Evolutionary conservation across 2,113 vertebrate genomes (phyloP).

Genomic region (Penelope pileata): DNA sequence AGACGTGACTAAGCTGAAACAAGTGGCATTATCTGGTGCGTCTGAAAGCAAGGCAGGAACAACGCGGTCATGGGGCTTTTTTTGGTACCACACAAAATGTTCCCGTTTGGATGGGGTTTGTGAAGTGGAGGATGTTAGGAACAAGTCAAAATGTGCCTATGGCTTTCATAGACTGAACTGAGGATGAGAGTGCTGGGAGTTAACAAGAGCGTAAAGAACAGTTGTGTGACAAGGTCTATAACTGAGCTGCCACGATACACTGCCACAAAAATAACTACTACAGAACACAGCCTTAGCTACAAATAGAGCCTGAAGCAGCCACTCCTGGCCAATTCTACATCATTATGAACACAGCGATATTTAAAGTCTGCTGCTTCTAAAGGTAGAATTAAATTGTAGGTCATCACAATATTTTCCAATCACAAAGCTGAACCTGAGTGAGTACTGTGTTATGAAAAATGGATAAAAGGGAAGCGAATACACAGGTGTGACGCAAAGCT

Average conservation of each 20-base stretch:
- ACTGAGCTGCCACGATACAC: neutral
- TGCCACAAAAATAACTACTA: neutral
- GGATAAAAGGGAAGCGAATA: neutral
- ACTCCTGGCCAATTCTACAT: neutral
- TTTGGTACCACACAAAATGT: constrained; percentile 2
- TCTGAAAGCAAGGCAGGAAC: constrained; percentile 43
- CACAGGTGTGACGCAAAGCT: neutral
- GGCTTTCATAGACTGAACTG: neutral
- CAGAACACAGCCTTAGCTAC: neutral
- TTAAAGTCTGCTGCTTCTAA: neutral
- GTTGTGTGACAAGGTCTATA: neutral
- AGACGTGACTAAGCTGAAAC: constrained; percentile 64
- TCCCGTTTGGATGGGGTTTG: neutral
- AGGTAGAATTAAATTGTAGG: neutral
- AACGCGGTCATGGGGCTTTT: neutral
- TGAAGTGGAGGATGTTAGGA: neutral
- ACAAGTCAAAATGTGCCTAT: neutral
- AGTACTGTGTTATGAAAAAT: neutral
- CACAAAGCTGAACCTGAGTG: neutral
- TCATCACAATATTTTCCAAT: neutral
- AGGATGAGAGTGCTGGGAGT: neutral
- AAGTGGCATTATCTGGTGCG: constrained; percentile 51
- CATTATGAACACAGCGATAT: neutral
- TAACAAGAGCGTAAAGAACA: neutral
- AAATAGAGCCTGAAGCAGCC: neutral